Base-by-base conservation (phyloP, 2,797 vertebrate genomes). In the Pseudomugil gertrudae region DNA sequence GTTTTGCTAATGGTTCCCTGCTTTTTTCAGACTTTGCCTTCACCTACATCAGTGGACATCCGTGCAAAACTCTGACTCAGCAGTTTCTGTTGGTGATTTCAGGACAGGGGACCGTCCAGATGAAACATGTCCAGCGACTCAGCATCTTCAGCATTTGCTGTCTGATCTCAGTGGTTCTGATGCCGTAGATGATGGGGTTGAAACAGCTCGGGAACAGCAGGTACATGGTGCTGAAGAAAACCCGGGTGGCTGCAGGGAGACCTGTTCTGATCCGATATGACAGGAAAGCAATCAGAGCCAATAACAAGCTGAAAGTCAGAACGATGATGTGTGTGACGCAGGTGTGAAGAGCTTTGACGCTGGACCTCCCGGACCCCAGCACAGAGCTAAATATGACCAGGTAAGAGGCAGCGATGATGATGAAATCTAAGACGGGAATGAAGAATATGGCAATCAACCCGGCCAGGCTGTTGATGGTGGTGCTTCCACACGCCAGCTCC, bases 291-390 rank as follows among this genome's bases (percentile, higher is more conserved):
- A 58, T 47, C 0, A 90, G 56, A 0, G 58, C 35, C 11, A 84
- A 71, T 9, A 14, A 33, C 60, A 92, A 79, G 52, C 72, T 87
- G 33, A 83, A 70, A 0, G 69, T 15, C 3, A 94, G 88, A 23
- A 92, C 88, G 33, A 91, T 86, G 1, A 93, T 63, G 54, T 94
- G 93, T 9, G 91, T 92, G 0, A 77, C 56, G 5, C 90, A 90
- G 4, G 90, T 93, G 61, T 92, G 90, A 0, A 90, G 47, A 0
- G 90, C 88, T 74, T 91, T 93, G 30, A 53, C 19, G 0, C 71
- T n/a, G 0, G 86, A 77, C 3, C 78, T 82, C 0, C 78, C 74
- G 3, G 91, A 85, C 38, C 19, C 72, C 23, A 91, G 48, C 40
- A 91, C 69, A 0, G 86, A 89, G 43, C 29, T 56, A 40, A 94